Evolutionary conservation across 2,888 invertebrate genomes (phyloP), one percentile per base, ranked within the genome.

Genomic region (Embidobia sp.): DNA sequence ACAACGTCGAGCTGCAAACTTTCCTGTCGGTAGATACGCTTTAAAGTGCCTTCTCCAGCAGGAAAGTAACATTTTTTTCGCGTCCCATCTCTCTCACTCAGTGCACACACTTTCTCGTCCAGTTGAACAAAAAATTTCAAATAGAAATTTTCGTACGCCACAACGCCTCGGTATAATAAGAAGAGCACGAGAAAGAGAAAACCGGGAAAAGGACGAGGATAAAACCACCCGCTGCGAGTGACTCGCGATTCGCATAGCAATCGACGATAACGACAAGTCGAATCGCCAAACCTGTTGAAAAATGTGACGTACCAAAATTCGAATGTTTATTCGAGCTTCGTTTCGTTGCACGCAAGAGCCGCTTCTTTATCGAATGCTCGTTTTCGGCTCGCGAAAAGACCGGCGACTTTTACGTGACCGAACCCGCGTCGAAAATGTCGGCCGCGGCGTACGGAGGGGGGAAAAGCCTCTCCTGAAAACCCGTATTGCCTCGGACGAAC

Each of bases 331-430:
- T 19, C 53, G 8, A 29, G 40, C 7, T 42, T 57, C 55, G 55
- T 40, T 57, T 57, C 59, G 59, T 59, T 59, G 44, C 59, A 22
- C 44, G 55, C n/a, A n/a, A 57, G 55, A 18, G n/a, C 29, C 40
- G 7, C 10, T 6, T 27, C 13, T 29, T 48, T 48, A 13, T 13
- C 1, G 10, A 18, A 46, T 48, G 10, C 19, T 19, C 19, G 15
- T 7, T 16, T 3, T 35, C 13, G 10, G 13, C 27, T 29, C 27
- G 33, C 49, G 29, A 22, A 22, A 22, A 22, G 22, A 22, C 3
- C 22, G 22, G 6, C 22, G 22, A 22, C 64, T n/a, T n/a, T n/a
- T n/a, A 55, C 73, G 73, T 73, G 73, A 74, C 53, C 57, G 19
- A 49, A 37, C 22, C 10, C 8, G 59, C 19, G 19, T 44, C 44